Base-by-base conservation (phyloP, 2,113 vertebrate genomes). In the Oreotragus oreotragus region DNA sequence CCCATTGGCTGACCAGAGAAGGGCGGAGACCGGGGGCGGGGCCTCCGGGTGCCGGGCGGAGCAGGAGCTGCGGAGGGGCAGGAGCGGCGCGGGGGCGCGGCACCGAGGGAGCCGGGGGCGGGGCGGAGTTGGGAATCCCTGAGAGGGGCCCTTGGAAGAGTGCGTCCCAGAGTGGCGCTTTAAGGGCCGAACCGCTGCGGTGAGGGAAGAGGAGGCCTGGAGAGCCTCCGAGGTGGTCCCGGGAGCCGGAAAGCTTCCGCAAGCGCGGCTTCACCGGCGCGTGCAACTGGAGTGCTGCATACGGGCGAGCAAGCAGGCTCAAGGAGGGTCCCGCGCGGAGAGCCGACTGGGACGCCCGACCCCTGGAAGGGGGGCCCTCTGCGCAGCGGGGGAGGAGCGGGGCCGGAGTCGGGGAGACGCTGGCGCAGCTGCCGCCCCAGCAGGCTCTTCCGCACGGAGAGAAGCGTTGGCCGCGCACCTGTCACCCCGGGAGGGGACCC, bases 1-100 rank as follows among this genome's bases (percentile, higher is more conserved):
- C 14, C 70, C 43, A 62, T 95, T 99, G 99, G 99, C 98, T 83
- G 51, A 39, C 7, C 51, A 81, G 93, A 53, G 91, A 51, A 36
- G 33, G 90, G 51, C 21, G 85, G 88, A 55, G 17, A 49, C 64
- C 0, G 76, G 27, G 58, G 0, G 16, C 7, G 1, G 1, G 53
- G 51, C 58, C 15, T 27, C 16, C 8, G 0, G 23, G 73, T 4
- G 3, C 27, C 2, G 10, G 84, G 36, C 51, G 9, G 45, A 66
- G 19, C 11, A 11, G 25, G 53, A n/a, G 21, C 2, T 0, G 21
- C 51, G 45, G 15, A 7, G 23, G n/a, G 43, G 39, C 76, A 4
- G 27, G 27, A 5, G 3, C n/a, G 8, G 19, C n/a, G 33, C 17
- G n/a, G 64, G 64, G 4, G 64, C 64, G 64, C 17, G 64, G 64